Conservation (phyloP, 2,888 invertebrate species). For the Volucella inflata region DNA sequence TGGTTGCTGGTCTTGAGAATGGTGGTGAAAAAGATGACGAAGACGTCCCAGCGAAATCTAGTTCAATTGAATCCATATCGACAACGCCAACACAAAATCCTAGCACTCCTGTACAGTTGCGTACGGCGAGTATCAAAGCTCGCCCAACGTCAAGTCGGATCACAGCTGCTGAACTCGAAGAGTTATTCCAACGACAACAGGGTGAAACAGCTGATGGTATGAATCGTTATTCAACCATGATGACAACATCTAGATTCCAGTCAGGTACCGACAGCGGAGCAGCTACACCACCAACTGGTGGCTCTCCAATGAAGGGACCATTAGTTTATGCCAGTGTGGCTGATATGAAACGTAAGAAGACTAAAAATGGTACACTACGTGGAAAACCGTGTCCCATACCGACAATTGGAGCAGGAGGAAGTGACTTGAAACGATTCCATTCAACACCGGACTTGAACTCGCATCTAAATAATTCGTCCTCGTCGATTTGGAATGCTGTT, state of each 20-base stretch:
- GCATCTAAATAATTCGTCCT: conserved; percentile 83
- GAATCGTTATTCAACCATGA: conserved; percentile 85
- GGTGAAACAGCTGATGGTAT: conserved; percentile 85
- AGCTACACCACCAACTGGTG: conserved; percentile 85
- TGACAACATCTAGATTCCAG: conserved; percentile 91
- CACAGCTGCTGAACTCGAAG: conserved; percentile 95
- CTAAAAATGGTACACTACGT: conserved; percentile 82
- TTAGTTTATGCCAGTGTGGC: conserved; percentile 96
- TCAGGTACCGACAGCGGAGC: conserved; percentile 85
- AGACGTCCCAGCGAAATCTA: conserved; percentile 88
- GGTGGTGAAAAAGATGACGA: conserved; percentile 89
- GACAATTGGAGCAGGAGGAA: conserved; percentile 80
- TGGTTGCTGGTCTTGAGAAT: conserved; percentile 93
- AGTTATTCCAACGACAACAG: conserved; percentile 94
- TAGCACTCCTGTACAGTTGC: conserved; percentile 89
- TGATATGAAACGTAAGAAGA: conserved; percentile 94
- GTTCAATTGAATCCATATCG: conserved; percentile 91
- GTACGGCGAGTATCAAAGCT: conserved; percentile 96
- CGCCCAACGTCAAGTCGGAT: conserved; percentile 94
- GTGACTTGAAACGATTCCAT: conserved; percentile 90
- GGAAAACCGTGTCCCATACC: conserved; percentile 84
- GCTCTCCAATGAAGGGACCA: conserved; percentile 87
- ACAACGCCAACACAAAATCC: conserved; percentile 85
- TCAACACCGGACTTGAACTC: conserved; percentile 93
- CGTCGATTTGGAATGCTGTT: conserved; percentile 82